Percentiles rank a stretch among this genome's conserved stretches.
Conservation (phyloP, 2,797 vertebrate genomes). For the Pogoniulus pusillus region DNA sequence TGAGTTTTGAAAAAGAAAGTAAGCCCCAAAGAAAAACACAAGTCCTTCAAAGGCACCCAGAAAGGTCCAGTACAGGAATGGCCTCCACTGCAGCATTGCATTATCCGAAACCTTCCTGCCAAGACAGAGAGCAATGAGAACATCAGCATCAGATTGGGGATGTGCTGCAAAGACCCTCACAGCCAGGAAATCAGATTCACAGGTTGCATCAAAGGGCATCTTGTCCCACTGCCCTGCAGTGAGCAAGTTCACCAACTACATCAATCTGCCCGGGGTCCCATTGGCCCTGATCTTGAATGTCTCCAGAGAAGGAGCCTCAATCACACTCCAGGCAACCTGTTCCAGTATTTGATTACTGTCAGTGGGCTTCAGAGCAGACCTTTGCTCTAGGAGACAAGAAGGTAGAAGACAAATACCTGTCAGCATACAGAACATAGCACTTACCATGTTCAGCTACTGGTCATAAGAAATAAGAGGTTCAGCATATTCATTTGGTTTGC, state of each 20-base stretch:
- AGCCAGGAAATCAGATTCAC: not conserved
- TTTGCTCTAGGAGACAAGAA: not conserved
- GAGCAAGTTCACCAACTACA: no score
- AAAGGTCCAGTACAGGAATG: slow-evolving; percentile 94
- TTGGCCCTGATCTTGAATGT: no score
- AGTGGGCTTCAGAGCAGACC: not conserved
- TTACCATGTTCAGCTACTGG: not conserved
- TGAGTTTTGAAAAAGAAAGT: slow-evolving; percentile 88
- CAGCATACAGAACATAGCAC: not conserved
- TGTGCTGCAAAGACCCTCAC: not conserved
- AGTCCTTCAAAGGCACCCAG: slow-evolving; percentile 92
- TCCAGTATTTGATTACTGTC: no score
- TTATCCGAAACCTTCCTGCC: slow-evolving; percentile 92
- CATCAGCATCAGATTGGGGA: fast-evolving
- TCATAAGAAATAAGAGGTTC: not conserved
- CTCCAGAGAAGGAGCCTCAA: no score
- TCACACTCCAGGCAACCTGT: no score
- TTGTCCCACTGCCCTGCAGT: no score
- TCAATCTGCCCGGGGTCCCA: no score
- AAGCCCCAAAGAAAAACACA: slow-evolving; percentile 95
- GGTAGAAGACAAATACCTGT: not conserved
- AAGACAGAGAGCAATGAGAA: slow-evolving; percentile 5
- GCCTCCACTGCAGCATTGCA: slow-evolving; percentile 90
- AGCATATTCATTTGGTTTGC: not conserved
- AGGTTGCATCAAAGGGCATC: no score